Evolutionary conservation across 2,113 vertebrate species (phyloP).

Genomic region (Sula dactylatra): DNA sequence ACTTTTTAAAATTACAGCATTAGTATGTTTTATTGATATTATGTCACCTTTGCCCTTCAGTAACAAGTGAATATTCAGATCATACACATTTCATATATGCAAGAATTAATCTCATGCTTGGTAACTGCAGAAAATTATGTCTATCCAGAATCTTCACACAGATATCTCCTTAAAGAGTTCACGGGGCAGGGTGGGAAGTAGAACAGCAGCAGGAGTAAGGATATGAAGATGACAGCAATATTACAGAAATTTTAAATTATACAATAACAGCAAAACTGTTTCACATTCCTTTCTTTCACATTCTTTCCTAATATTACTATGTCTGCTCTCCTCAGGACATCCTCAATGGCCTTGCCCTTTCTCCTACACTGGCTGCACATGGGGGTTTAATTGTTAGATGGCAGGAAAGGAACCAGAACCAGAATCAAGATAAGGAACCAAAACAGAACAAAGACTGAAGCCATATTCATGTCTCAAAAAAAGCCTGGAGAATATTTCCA

Average conservation of each 20-base stretch:
- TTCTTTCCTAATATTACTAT: not conserved
- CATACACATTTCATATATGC: not conserved
- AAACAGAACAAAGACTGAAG: not conserved
- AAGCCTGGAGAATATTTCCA: not conserved
- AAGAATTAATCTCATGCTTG: not conserved
- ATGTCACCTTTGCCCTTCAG: not conserved
- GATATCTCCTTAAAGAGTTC: not conserved
- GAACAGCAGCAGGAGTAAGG: not conserved
- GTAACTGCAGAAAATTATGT: not conserved
- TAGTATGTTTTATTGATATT: not conserved
- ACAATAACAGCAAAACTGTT: not conserved
- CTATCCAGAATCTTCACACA: not conserved
- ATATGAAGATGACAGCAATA: not conserved
- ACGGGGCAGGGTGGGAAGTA: no score
- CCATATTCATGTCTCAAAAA: not conserved
- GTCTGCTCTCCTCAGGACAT: not conserved
- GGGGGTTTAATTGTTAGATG: not conserved
- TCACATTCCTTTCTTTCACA: not conserved
- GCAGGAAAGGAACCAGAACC: not conserved
- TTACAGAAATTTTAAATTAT: not conserved
- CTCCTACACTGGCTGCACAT: not conserved
- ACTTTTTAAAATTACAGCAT: not conserved
- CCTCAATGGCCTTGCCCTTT: not conserved
- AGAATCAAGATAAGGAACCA: not conserved
- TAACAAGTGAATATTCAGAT: not conserved